These are phyloP conservation scores for Contarinia nasturtii DNA, from an alignment of 1,140 invertebrate species.

Conservation along the genomic window DNA sequence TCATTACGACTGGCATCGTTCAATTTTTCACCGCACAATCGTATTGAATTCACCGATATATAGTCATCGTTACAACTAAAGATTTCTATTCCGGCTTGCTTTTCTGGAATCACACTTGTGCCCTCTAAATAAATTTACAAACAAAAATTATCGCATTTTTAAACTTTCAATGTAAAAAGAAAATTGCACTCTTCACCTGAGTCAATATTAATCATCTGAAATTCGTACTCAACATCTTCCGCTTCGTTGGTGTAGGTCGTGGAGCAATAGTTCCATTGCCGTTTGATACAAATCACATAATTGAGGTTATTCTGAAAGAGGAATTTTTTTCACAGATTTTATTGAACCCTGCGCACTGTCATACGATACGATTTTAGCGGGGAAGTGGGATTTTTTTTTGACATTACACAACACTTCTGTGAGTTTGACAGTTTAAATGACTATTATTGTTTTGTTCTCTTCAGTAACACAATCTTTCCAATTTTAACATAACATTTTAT, in stretches of 20 bases:
- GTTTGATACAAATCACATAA: slow-evolving; percentile 54
- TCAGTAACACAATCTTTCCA: too few relatives aligned
- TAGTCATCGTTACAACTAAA: slow-evolving; percentile 54
- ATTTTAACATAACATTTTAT: too few relatives aligned
- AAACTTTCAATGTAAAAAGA: too few relatives aligned
- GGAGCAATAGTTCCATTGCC: slow-evolving; percentile 37
- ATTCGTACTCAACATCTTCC: slow-evolving; percentile 28
- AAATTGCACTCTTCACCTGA: slow-evolving; percentile 20
- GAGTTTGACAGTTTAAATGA: too few relatives aligned
- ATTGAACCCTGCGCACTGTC: too few relatives aligned
- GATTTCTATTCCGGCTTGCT: slow-evolving; percentile 48
- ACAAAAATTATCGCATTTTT: not conserved
- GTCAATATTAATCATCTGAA: slow-evolving; percentile 44
- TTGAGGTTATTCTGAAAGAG: slow-evolving; percentile 53
- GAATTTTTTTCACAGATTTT: not conserved
- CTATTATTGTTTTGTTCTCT: too few relatives aligned
- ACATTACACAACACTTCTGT: too few relatives aligned
- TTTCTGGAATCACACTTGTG: slow-evolving; percentile 32
- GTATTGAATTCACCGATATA: slow-evolving; percentile 39
- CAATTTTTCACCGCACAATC: slow-evolving; percentile 50
- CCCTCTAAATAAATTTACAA: slow-evolving; percentile 25
- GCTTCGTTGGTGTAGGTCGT: slow-evolving; percentile 39
- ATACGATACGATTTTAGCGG: too few relatives aligned
- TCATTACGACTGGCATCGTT: slow-evolving; percentile 39
- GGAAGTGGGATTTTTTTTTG: too few relatives aligned